Percentiles rank a stretch among this genome's conserved stretches.
phyloP scores from a whole-genome alignment of 2,888 invertebrate genomes.

The Sinopyrophorus schimmeli region DNA sequence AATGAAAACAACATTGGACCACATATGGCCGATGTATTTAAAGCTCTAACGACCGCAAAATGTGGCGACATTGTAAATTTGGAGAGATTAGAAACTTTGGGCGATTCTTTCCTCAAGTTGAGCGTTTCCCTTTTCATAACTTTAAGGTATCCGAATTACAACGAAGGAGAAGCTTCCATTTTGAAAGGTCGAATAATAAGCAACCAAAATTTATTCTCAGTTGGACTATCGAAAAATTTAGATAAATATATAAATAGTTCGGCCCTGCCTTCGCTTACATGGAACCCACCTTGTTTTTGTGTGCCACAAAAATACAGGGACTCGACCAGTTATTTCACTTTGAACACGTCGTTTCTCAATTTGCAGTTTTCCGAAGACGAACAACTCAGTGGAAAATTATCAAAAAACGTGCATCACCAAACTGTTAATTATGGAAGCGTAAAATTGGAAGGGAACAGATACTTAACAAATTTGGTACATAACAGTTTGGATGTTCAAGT shows the following conservation, averaged over 20 bases:
- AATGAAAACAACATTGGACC: slow-evolving; percentile 53
- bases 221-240: slow-evolving; percentile 61
- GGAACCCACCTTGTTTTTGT: slow-evolving; percentile 74
- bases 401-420: slow-evolving; percentile 35
- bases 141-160: slow-evolving; percentile 65
- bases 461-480: too few species aligned
- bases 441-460: too few species aligned
- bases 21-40: slow-evolving; percentile 56
- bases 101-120: slow-evolving; percentile 86
- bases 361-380: too few species aligned
- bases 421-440: too few species aligned
- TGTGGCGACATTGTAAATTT: slow-evolving; percentile 76
- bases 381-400: slow-evolving; percentile 45
- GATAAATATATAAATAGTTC: slow-evolving; percentile 66
- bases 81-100: slow-evolving; percentile 84
- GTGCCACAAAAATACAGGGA: too few species aligned
- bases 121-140: slow-evolving; percentile 73
- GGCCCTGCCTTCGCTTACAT: slow-evolving; percentile 71
- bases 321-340: too few species aligned
- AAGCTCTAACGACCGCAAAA: slow-evolving; percentile 72
- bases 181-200: slow-evolving; percentile 74
- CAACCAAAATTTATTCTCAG: slow-evolving; percentile 84
- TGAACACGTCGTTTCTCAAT: too few species aligned
- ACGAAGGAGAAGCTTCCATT: slow-evolving; percentile 79
- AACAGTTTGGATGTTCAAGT: slow-evolving; percentile 56